A percentile compares a stretch with the other conserved stretches of the same genome.
Conservation (phyloP, 92 coral and sea anemone genomes). For the Isaurus tuberculatus region DNA sequence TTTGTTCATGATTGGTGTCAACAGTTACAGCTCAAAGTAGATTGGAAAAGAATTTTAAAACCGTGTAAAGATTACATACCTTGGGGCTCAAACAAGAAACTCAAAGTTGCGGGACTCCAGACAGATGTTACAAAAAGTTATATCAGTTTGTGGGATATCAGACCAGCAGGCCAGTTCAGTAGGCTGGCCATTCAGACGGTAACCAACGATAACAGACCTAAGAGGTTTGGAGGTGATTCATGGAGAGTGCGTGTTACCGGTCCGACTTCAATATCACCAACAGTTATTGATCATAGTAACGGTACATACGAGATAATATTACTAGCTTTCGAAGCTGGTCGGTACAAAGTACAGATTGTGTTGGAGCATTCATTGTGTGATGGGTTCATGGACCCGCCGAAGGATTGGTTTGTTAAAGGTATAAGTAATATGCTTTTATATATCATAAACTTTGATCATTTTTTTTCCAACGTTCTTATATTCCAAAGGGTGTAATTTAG, state of each 20-base stretch:
- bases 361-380: slow-evolving; percentile 89
- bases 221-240: slow-evolving; percentile 85
- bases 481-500: too few relatives aligned
- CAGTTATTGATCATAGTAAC: slow-evolving; percentile 86
- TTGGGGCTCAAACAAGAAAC: slow-evolving; percentile 51
- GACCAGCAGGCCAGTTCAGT: slow-evolving; percentile 88
- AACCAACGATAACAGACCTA: slow-evolving; percentile 66
- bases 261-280: slow-evolving; percentile 81
- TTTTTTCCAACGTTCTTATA: too few relatives aligned
- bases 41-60: slow-evolving; percentile 68
- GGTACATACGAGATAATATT: slow-evolving; percentile 92
- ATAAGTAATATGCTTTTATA: too few relatives aligned
- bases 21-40: slow-evolving; percentile 59
- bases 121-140: slow-evolving; percentile 76
- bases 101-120: slow-evolving; percentile 59
- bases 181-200: slow-evolving; percentile 76
- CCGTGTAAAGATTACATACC: slow-evolving; percentile 64
- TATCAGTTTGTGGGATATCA: slow-evolving; percentile 70
- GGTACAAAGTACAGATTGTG: slow-evolving; percentile 61
- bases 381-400: slow-evolving; percentile 89
- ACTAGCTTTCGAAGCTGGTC: slow-evolving; percentile 88
- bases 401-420: slow-evolving; percentile 88
- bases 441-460: too few relatives aligned
- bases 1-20: slow-evolving; percentile 76
- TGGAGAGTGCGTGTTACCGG: slow-evolving; percentile 85